Percentiles rank a stretch among this genome's conserved stretches.
Evolutionary conservation across 92 coral and sea anemone species (phyloP).

Genomic region (Plumapathes pennacea): DNA sequence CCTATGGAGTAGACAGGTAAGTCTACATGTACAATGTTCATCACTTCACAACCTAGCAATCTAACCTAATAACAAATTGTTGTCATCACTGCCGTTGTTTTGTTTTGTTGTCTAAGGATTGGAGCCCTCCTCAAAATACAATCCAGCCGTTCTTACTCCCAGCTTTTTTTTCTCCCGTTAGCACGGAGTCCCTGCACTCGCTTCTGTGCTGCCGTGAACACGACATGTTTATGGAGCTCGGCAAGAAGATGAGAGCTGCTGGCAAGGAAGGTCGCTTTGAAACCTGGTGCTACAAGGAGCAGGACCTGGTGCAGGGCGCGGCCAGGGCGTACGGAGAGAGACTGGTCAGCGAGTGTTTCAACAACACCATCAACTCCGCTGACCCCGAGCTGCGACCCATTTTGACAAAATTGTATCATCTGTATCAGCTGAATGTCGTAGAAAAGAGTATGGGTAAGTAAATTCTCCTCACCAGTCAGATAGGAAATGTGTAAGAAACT

Average conservation of each 20-base stretch:
- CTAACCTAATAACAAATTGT: too few relatives aligned
- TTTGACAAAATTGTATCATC: constrained; percentile 60
- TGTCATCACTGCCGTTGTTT: too few relatives aligned
- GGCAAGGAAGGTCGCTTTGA: constrained; percentile 75
- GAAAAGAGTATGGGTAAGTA: constrained; percentile 68
- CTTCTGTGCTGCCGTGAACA: constrained; percentile 66
- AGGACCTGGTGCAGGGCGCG: constrained; percentile 79
- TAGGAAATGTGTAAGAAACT: too few relatives aligned
- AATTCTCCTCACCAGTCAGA: too few relatives aligned
- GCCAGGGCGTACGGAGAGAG: constrained; percentile 78
- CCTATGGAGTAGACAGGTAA: too few relatives aligned
- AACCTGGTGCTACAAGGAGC: constrained; percentile 75
- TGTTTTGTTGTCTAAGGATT: constrained; percentile 3
- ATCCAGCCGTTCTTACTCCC: too few relatives aligned
- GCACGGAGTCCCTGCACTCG: constrained; percentile 59
- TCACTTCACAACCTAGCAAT: too few relatives aligned
- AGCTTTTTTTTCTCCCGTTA: too few relatives aligned
- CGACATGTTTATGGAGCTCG: constrained; percentile 57
- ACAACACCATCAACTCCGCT: constrained; percentile 52
- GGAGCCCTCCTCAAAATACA: too few relatives aligned
- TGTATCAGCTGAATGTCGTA: constrained; percentile 54
- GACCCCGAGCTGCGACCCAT: constrained; percentile 59
- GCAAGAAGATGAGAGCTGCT: constrained; percentile 69
- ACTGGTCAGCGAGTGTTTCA: constrained; percentile 64
- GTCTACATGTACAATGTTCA: too few relatives aligned